Conservation (phyloP, 2,888 invertebrate genomes). For the Drosophila trichaetosa region DNA sequence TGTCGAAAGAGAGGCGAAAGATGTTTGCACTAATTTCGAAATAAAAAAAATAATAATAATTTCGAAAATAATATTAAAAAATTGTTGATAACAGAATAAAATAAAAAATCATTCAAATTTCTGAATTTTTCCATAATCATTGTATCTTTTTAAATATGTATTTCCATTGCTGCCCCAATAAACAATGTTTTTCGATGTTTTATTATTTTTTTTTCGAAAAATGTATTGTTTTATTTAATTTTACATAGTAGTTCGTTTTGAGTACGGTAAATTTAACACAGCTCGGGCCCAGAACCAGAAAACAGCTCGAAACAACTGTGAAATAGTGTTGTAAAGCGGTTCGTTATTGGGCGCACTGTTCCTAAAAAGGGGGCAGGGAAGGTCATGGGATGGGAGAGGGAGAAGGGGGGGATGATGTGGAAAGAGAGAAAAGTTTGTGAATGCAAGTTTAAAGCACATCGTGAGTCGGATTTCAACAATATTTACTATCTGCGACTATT, state of each 20-base stretch:
- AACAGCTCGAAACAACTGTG: constrained; percentile 9
- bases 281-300: constrained; percentile 18
- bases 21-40: too few relatives aligned
- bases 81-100: not conserved
- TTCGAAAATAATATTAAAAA: not conserved
- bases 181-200: not conserved
- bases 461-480: constrained; percentile 18
- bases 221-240: constrained; percentile 34
- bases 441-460: constrained; percentile 36
- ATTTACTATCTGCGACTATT: constrained; percentile 43
- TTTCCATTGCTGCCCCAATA: not conserved
- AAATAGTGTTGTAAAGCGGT: constrained; percentile 3
- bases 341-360: not conserved
- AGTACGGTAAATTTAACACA: constrained; percentile 49
- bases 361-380: not conserved
- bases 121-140: not conserved
- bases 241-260: constrained; percentile 24
- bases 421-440: constrained; percentile 8
- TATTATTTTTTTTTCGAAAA: constrained; percentile 33
- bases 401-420: not conserved
- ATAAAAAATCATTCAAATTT: not conserved
- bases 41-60: too few relatives aligned
- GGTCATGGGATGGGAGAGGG: not conserved
- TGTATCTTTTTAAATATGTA: not conserved
- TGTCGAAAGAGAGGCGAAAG: not conserved